phyloP scores from a whole-genome alignment of 2,888 invertebrate species.

The Drosophila mercatorum region DNA sequence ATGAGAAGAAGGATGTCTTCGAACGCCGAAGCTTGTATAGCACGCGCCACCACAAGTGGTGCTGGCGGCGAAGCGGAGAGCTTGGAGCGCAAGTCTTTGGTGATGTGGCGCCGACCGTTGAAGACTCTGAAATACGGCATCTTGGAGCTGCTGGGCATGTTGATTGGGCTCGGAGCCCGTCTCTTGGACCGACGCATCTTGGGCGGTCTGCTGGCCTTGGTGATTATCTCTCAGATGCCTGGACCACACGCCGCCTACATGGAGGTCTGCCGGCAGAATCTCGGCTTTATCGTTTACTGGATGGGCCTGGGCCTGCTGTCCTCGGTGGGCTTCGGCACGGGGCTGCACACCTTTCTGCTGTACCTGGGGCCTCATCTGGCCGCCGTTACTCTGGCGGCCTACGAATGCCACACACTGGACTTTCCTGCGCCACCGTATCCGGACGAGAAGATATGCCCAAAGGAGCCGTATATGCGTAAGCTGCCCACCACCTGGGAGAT shows the following conservation, averaged over 20 bases:
- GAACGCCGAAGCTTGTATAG: conserved; percentile 1
- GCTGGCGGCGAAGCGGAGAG: conserved; percentile 82
- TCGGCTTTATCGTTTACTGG: conserved; percentile 90
- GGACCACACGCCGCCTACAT: conserved; percentile 82
- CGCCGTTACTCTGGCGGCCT: conserved; percentile 98
- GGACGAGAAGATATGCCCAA: conserved; percentile 96
- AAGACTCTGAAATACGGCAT: conserved; percentile 91
- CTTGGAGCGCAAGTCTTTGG: conserved; percentile 88
- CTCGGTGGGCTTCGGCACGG: conserved; percentile 98
- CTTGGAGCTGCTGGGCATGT: conserved; percentile 88
- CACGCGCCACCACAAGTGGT: conserved; percentile 1
- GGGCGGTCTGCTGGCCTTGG: conserved; percentile 66
- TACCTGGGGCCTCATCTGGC: conserved; percentile 99
- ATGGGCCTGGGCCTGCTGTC: conserved; percentile 96
- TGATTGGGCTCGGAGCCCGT: conserved; percentile 86
- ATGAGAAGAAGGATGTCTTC: conserved; percentile 49
- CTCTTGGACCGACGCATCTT: conserved; percentile 79
- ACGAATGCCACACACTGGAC: conserved; percentile 96
- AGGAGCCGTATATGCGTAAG: conserved; percentile 86
- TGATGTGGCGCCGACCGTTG: conserved; percentile 92
- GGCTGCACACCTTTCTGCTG: conserved; percentile 98
- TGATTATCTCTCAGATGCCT: conserved; percentile 78
- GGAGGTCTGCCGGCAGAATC: conserved; percentile 76
- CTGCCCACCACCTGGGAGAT: conserved; percentile 94
- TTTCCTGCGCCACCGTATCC: conserved; percentile 99